These are phyloP conservation scores for Mustela lutreola DNA, from an alignment of 2,113 vertebrate genomes.

Conservation along the genomic window DNA sequence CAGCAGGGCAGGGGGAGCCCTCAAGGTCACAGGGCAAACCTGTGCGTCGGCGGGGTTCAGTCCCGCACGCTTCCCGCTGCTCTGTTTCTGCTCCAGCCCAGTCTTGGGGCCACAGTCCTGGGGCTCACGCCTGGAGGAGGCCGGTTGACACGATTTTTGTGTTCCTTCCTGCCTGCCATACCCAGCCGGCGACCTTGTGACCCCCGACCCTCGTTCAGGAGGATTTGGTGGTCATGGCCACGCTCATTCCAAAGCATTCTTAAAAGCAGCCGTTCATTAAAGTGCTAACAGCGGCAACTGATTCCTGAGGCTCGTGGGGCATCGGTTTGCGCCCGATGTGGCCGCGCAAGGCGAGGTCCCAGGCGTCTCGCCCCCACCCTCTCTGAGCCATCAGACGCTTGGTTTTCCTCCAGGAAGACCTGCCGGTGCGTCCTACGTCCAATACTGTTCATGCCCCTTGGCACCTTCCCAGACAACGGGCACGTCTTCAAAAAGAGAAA, in stretches of 20 bases:
- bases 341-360: constrained; percentile 39
- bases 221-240: constrained; percentile 77
- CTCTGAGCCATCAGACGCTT: constrained; percentile 53
- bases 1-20: fast-evolving
- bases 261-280: constrained; percentile 87
- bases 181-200: constrained; percentile 73
- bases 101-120: background rate
- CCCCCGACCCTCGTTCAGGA: constrained; percentile 76
- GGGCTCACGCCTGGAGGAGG: constrained; percentile 67
- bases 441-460: constrained; percentile 64
- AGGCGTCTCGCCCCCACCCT: background rate
- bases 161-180: constrained; percentile 55
- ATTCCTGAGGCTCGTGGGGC: constrained; percentile 78
- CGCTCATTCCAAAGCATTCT: constrained; percentile 82
- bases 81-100: fast-evolving
- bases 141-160: constrained; percentile 69
- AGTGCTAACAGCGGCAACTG: constrained; percentile 82
- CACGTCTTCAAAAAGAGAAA: constrained; percentile 52
- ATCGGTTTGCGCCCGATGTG: constrained; percentile 78
- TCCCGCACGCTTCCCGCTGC: fast-evolving
- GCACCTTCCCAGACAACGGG: constrained; percentile 74
- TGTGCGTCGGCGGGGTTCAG: too few species aligned
- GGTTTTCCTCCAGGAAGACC: constrained; percentile 57
- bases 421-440: constrained; percentile 74
- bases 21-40: background rate